Evolutionary conservation across 2,113 vertebrate genomes (phyloP).

Genomic region (Rhegmatorhina hoffmannsi): DNA sequence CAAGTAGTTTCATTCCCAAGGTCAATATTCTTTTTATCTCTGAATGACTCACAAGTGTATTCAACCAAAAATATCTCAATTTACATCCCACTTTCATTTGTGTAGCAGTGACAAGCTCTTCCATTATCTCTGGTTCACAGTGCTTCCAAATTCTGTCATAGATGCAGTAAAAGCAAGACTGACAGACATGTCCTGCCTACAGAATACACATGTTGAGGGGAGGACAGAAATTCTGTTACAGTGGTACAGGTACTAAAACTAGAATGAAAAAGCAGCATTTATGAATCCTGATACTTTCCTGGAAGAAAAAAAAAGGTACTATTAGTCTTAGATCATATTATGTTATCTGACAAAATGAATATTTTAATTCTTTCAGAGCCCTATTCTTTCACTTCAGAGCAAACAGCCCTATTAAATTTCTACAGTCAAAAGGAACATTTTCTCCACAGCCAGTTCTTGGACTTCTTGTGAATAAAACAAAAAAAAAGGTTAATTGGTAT

Average conservation of each 20-base stretch:
- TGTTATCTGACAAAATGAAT: not conserved
- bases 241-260: not conserved
- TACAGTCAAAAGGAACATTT: not conserved
- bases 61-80: constrained; percentile 27
- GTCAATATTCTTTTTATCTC: not conserved
- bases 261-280: not conserved
- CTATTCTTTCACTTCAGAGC: not conserved
- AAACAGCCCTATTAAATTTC: not conserved
- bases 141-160: constrained; percentile 1
- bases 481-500: not conserved
- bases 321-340: not conserved
- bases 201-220: not conserved
- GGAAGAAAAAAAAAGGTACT: not conserved
- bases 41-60: constrained; percentile 32
- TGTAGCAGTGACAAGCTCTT: constrained; percentile 42
- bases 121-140: not conserved
- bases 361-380: not conserved
- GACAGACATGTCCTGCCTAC: not conserved
- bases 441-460: not conserved
- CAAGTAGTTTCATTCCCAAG: not conserved
- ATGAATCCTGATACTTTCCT: not conserved
- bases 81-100: constrained; percentile 25
- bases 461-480: not conserved
- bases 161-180: not conserved
- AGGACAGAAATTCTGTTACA: not conserved